Conservation (phyloP, 2,113 vertebrate genomes). For the Dryoscopus gambensis region DNA sequence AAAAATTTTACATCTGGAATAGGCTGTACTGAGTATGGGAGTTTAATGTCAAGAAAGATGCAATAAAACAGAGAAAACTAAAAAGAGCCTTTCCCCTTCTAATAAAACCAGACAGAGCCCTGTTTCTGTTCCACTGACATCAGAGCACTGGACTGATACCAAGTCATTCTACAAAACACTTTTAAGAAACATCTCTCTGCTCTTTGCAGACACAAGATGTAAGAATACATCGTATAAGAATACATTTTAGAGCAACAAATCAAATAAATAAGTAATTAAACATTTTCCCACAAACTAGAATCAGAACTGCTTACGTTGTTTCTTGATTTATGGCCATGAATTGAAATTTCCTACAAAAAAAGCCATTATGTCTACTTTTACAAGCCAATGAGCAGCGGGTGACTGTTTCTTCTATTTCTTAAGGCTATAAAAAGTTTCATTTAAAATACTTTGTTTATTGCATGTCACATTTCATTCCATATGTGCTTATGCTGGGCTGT, state of each 20-base stretch:
- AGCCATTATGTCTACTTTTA: slow-evolving; percentile 16
- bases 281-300: background rate
- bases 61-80: slow-evolving; percentile 49
- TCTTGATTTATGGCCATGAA: slow-evolving; percentile 20
- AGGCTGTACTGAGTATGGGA: background rate
- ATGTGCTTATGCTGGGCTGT: background rate
- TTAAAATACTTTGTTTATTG: slow-evolving; percentile 40
- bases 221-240: background rate
- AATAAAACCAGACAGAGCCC: slow-evolving; percentile 28
- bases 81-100: background rate
- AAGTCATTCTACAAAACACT: slow-evolving; percentile 9
- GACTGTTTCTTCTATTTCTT: slow-evolving; percentile 25
- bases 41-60: slow-evolving; percentile 48
- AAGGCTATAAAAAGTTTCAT: slow-evolving; percentile 26
- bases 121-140: slow-evolving; percentile 56
- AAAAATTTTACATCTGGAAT: slow-evolving; percentile 40
- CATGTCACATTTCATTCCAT: slow-evolving; percentile 35
- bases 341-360: slow-evolving; percentile 35
- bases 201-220: background rate
- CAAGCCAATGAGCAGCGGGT: slow-evolving; percentile 19
- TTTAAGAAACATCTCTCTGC: background rate
- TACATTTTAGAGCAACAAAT: background rate
- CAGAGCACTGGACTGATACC: background rate
- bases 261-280: slow-evolving; percentile 7
- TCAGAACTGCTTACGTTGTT: background rate